phyloP scores from a whole-genome alignment of 2,113 vertebrate genomes.

The Pygoscelis antarcticus region DNA sequence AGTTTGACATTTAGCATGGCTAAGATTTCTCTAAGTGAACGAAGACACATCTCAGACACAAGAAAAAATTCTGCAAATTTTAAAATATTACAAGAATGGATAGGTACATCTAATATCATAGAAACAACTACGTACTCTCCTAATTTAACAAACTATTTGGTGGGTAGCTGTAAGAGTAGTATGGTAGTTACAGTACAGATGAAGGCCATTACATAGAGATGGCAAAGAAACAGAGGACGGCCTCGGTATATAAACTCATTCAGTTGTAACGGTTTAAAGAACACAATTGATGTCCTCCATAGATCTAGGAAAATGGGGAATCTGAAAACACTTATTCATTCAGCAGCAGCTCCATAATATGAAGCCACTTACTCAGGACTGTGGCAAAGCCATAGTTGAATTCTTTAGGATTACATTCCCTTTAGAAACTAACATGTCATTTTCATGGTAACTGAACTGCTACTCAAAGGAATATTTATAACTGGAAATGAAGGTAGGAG shows the following conservation, averaged over 20 bases:
- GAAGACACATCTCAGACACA: not conserved
- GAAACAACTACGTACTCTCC: not conserved
- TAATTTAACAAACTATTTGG: not conserved
- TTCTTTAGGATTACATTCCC: not conserved
- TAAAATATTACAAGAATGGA: not conserved
- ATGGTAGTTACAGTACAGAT: not conserved
- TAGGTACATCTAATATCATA: not conserved
- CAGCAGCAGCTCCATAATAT: not conserved
- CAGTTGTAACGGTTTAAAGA: not conserved
- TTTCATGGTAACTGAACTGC: constrained; percentile 5
- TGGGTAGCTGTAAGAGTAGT: not conserved
- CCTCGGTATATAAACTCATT: not conserved
- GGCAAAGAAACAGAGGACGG: not conserved
- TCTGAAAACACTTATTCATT: not conserved
- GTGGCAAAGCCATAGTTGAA: not conserved
- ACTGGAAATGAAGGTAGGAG: not conserved
- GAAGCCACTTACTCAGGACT: not conserved
- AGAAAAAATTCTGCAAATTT: not conserved
- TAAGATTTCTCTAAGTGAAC: not conserved
- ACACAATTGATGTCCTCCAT: not conserved
- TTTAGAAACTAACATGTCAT: not conserved
- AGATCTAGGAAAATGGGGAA: not conserved
- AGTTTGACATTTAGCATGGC: not conserved
- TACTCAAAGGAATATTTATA: not conserved
- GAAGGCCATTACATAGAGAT: too few relatives aligned